These are phyloP conservation scores for Nicator chloris DNA, from an alignment of 2,113 vertebrate genomes.

Conservation along the genomic window DNA sequence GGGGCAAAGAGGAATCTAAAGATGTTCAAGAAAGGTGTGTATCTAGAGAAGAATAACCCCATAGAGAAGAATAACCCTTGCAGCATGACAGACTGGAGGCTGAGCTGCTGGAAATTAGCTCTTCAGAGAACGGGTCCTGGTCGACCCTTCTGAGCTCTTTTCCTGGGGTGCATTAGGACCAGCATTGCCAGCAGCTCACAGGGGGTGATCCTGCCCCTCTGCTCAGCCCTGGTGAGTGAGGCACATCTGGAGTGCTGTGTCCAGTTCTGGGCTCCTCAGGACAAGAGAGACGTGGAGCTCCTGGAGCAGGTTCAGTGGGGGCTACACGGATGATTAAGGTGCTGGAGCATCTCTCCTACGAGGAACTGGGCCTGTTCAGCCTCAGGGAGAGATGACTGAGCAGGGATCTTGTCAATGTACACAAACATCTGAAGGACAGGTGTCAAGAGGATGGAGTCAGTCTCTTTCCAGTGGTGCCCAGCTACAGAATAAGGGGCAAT, in stretches of 20 bases:
- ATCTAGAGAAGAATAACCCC: not conserved
- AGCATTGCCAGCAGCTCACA: rapidly evolving
- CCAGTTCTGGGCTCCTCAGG: not conserved
- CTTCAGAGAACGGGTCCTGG: not conserved
- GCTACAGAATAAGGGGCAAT: not conserved
- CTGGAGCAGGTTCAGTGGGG: no score
- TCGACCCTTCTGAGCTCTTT: no score
- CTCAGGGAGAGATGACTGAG: not conserved
- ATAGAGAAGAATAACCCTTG: not conserved
- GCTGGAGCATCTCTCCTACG: not conserved
- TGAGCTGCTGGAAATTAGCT: not conserved
- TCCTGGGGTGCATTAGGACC: not conserved
- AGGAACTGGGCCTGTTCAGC: not conserved
- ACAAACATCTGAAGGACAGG: not conserved
- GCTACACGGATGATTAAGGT: no score
- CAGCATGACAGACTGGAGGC: no score
- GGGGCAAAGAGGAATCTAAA: not conserved
- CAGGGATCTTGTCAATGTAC: no score
- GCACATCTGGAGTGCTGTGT: not conserved
- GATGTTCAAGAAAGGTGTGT: not conserved
- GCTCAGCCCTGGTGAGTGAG: not conserved
- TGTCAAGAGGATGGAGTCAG: not conserved
- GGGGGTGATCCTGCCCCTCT: not conserved
- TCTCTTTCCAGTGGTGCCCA: not conserved
- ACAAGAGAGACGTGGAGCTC: not conserved